A percentile compares a stretch with the other conserved stretches of the same genome.
Evolutionary conservation across 2,888 invertebrate species (phyloP).

Genomic region (Vanessa cardui): DNA sequence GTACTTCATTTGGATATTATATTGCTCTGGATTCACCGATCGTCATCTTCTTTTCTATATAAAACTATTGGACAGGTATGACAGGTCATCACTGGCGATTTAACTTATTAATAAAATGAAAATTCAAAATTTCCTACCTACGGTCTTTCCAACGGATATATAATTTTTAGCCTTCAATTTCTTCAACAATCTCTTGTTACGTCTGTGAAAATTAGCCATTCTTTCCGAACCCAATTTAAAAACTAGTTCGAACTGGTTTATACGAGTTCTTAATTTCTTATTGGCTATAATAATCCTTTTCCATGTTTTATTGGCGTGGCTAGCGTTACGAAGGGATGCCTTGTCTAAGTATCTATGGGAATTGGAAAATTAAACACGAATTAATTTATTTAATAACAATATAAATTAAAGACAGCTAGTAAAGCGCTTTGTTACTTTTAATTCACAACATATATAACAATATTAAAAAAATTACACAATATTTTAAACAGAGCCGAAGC

Average conservation of each 20-base stretch:
- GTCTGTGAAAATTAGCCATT: constrained; percentile 57
- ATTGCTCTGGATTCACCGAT: no score
- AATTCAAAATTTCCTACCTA: constrained; percentile 46
- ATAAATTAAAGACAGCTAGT: no score
- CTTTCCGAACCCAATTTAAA: constrained; percentile 60
- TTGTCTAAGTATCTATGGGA: constrained; percentile 64
- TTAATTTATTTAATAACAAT: no score
- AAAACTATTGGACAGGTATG: no score
- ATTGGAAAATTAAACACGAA: constrained; percentile 4
- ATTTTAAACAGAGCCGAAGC: no score
- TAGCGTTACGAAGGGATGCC: constrained; percentile 56
- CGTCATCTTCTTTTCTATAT: no score
- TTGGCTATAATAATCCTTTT: constrained; percentile 59
- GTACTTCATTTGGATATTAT: no score
- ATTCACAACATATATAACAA: no score
- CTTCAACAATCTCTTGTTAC: constrained; percentile 51
- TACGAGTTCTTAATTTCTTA: constrained; percentile 53
- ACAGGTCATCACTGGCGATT: no score
- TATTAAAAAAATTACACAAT: no score
- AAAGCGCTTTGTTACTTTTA: no score
- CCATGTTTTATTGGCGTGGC: constrained; percentile 56
- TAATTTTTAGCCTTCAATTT: constrained; percentile 53
- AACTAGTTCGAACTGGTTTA: constrained; percentile 63
- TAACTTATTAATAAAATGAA: no score
- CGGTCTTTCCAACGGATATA: constrained; percentile 48